Percentiles rank a stretch among this genome's conserved stretches.
phyloP scores from a whole-genome alignment of 2,797 vertebrate genomes.

The Hoplostethus atlanticus region DNA sequence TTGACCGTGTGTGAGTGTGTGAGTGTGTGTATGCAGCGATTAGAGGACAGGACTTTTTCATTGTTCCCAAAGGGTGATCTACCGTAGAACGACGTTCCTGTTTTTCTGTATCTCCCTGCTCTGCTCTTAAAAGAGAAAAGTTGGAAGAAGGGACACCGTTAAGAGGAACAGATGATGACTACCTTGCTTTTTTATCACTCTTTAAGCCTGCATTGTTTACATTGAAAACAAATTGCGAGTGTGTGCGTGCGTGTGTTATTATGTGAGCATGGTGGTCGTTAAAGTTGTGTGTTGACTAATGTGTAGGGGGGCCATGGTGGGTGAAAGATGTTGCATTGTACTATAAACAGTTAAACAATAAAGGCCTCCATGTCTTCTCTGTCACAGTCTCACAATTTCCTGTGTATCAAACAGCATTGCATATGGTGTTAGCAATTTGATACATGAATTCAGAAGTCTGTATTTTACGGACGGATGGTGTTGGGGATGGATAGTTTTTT shows the following conservation, averaged over 20 bases:
- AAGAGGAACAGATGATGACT: constrained; percentile 56
- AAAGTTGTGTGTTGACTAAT: constrained; percentile 68
- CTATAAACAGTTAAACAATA: constrained; percentile 85
- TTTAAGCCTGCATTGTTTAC: constrained; percentile 88
- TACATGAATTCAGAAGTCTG: not conserved
- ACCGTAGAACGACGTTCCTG: constrained; percentile 46
- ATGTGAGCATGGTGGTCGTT: constrained; percentile 69
- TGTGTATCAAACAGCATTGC: not conserved
- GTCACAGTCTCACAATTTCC: constrained; percentile 36
- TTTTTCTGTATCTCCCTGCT: constrained; percentile 51
- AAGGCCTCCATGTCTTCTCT: constrained; percentile 81
- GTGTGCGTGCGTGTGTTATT: constrained; percentile 30
- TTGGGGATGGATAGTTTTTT: not conserved
- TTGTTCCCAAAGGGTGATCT: constrained; percentile 57
- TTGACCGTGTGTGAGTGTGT: constrained; percentile 24
- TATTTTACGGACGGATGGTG: not conserved
- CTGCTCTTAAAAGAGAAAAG: constrained; percentile 52
- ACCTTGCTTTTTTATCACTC: constrained; percentile 84
- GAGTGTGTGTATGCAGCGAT: constrained; percentile 52
- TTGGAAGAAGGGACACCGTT: constrained; percentile 26
- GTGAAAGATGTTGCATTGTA: constrained; percentile 78
- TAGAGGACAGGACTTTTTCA: constrained; percentile 51
- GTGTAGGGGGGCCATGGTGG: constrained; percentile 62
- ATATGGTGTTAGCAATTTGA: not conserved
- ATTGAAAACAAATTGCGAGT: constrained; percentile 66